phyloP scores from a whole-genome alignment of 2,888 invertebrate species.

The Diaprepes abbreviatus region DNA sequence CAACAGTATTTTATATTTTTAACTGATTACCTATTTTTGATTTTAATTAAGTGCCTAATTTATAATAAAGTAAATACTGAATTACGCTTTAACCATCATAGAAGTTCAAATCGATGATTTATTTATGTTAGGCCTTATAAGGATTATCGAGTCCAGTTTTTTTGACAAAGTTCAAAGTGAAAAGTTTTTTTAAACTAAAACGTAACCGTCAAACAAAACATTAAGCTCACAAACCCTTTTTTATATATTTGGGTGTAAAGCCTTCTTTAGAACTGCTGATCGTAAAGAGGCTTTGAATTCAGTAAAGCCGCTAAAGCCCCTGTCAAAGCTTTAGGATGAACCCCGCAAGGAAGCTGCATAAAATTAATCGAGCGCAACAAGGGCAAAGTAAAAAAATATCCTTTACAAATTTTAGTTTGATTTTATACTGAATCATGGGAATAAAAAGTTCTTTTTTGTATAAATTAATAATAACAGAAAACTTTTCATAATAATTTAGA shows the following conservation, averaged over 20 bases:
- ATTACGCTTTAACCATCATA: too few species aligned
- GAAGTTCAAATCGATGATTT: too few species aligned
- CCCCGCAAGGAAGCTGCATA: slow-evolving; percentile 2
- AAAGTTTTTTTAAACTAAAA: background rate
- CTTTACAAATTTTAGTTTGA: background rate
- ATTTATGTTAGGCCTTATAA: too few species aligned
- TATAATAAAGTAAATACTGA: too few species aligned
- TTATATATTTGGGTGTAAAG: slow-evolving; percentile 1
- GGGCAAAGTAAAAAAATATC: background rate
- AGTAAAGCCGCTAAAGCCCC: slow-evolving; percentile 5
- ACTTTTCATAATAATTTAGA: too few species aligned
- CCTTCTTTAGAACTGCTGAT: slow-evolving; percentile 1
- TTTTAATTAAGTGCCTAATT: too few species aligned
- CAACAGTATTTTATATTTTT: too few species aligned
- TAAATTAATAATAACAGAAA: too few species aligned
- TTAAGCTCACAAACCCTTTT: background rate
- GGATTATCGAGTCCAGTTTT: too few species aligned
- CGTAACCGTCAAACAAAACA: background rate
- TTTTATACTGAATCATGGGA: background rate
- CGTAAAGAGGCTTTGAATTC: slow-evolving; percentile 5
- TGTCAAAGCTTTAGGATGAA: slow-evolving; percentile 1
- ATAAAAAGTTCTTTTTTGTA: background rate
- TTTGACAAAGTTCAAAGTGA: too few species aligned
- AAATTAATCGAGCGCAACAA: slow-evolving; percentile 11
- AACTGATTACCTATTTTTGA: too few species aligned